Conservation (phyloP, 2,113 vertebrate species). For the Solea senegalensis region DNA sequence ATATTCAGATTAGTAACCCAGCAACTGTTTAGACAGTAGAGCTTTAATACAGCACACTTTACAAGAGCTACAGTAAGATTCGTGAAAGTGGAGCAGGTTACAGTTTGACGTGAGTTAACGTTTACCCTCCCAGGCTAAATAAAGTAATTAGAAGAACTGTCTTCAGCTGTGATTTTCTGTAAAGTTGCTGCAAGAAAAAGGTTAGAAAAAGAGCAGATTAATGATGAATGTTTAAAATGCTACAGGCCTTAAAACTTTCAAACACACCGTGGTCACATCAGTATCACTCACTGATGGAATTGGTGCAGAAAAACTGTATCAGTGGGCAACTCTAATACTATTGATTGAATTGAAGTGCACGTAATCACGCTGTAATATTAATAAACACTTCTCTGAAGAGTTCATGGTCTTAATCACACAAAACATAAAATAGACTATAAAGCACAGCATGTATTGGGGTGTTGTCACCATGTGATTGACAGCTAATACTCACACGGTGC, state of each 20-base stretch:
- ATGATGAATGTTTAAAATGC: slow-evolving; percentile 2
- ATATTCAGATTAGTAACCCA: slow-evolving; percentile 65
- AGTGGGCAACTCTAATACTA: too few relatives aligned
- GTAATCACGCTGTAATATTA: too few relatives aligned
- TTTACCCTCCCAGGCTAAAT: slow-evolving; percentile 46
- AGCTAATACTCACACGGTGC: too few relatives aligned
- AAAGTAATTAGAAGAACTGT: slow-evolving; percentile 60
- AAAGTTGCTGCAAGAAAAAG: slow-evolving; percentile 15
- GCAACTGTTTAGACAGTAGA: slow-evolving; percentile 46
- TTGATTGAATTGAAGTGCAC: too few relatives aligned
- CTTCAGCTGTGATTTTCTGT: slow-evolving; percentile 44
- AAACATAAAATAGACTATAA: too few relatives aligned
- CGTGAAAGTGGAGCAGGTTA: slow-evolving; percentile 46
- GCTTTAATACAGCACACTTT: slow-evolving; percentile 63
- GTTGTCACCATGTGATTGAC: too few relatives aligned
- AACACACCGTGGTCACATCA: neutral
- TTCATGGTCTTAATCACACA: too few relatives aligned
- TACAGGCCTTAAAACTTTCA: neutral
- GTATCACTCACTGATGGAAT: neutral
- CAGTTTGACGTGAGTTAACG: slow-evolving; percentile 49
- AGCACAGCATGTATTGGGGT: too few relatives aligned
- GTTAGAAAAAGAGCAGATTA: slow-evolving; percentile 17
- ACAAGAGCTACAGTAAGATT: slow-evolving; percentile 69
- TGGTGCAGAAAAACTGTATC: too few relatives aligned
- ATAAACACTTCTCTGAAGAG: too few relatives aligned